These are phyloP conservation scores for Mongoloraphidia duomilia DNA, from an alignment of 2,888 invertebrate genomes.

Conservation along the genomic window DNA sequence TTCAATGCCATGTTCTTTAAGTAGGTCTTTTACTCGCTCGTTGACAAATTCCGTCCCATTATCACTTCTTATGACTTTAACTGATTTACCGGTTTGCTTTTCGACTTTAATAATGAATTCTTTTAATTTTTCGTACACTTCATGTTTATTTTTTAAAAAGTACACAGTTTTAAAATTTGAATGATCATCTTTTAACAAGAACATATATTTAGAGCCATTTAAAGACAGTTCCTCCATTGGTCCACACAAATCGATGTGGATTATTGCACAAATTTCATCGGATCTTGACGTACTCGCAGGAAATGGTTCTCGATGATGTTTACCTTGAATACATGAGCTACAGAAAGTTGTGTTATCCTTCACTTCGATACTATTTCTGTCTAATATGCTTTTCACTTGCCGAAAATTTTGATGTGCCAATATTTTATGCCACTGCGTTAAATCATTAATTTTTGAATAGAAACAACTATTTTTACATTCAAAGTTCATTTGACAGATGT, in stretches of 20 bases:
- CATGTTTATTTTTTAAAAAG: constrained; percentile 7
- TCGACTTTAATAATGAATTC: too few relatives aligned
- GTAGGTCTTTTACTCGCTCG: neutral
- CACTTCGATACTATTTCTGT: constrained; percentile 7
- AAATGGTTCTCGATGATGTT: too few relatives aligned
- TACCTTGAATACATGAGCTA: constrained; percentile 5
- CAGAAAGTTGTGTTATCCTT: constrained; percentile 7
- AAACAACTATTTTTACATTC: too few relatives aligned
- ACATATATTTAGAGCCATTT: constrained; percentile 7
- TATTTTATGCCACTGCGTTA: too few relatives aligned
- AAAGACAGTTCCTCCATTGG: constrained; percentile 9
- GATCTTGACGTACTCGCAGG: too few relatives aligned
- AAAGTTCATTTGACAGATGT: too few relatives aligned
- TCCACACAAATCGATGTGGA: constrained; percentile 12
- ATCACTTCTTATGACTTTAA: too few relatives aligned
- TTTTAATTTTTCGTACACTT: neutral
- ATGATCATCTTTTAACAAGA: constrained; percentile 8
- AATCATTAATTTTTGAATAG: too few relatives aligned
- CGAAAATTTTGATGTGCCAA: too few relatives aligned
- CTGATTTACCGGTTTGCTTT: too few relatives aligned
- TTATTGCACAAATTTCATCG: too few relatives aligned
- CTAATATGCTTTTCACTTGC: constrained; percentile 10
- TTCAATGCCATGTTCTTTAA: constrained; percentile 1
- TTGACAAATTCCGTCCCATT: constrained; percentile 5
- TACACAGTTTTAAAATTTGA: too few relatives aligned